Percentiles rank a stretch among this genome's conserved stretches.
phyloP scores from a whole-genome alignment of 2,888 invertebrate species.

The Anaspis maculata region DNA sequence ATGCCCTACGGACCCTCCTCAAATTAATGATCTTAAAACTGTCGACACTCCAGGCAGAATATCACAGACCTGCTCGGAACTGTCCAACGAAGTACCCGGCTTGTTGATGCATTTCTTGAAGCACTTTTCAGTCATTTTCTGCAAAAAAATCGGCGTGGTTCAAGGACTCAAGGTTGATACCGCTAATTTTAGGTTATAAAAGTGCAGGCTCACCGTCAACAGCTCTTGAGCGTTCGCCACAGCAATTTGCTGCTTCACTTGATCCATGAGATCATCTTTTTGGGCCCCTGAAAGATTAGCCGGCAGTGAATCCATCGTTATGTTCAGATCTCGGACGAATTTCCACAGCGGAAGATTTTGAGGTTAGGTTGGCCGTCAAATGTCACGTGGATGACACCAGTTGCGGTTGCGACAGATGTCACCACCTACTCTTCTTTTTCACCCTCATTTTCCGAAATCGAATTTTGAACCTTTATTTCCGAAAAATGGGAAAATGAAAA shows the following conservation, averaged over 20 bases:
- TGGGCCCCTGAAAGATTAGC: slow-evolving; percentile 5
- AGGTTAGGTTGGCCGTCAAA: no score
- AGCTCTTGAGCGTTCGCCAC: slow-evolving; percentile 90
- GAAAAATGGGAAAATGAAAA: no score
- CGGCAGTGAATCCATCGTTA: slow-evolving; percentile 7
- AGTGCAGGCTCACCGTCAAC: slow-evolving; percentile 56
- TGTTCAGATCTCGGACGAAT: slow-evolving; percentile 4
- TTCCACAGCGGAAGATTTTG: no score
- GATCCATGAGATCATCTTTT: slow-evolving; percentile 84
- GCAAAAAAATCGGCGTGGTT: slow-evolving; percentile 30
- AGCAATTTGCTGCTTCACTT: slow-evolving; percentile 91
- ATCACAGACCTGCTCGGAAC: slow-evolving; percentile 61
- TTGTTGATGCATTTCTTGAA: slow-evolving; percentile 89
- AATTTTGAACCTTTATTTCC: no score
- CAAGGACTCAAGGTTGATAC: slow-evolving; percentile 2
- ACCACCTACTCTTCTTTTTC: no score
- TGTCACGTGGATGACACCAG: no score
- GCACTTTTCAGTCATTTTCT: slow-evolving; percentile 97
- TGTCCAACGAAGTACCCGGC: slow-evolving; percentile 83
- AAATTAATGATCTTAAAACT: slow-evolving; percentile 2
- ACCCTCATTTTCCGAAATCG: no score
- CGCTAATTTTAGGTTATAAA: neutral
- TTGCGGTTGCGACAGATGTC: no score
- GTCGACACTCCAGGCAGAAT: slow-evolving; percentile 4
- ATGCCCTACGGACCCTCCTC: neutral